These are phyloP conservation scores for Labrus mixtus DNA, from an alignment of 2,113 vertebrate genomes.

Conservation along the genomic window DNA sequence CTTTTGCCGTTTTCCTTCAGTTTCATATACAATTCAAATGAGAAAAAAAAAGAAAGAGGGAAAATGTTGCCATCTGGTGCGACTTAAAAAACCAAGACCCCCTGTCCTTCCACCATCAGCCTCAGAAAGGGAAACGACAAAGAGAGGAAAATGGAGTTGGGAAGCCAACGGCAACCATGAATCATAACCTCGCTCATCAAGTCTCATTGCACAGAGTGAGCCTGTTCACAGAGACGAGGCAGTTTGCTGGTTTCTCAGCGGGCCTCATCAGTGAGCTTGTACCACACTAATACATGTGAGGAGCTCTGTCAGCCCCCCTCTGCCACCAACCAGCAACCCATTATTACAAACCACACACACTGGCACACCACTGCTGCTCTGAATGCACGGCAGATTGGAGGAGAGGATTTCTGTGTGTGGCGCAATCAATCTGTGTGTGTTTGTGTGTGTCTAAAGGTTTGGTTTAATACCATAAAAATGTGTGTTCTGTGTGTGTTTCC, in stretches of 20 bases:
- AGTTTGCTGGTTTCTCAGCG: conserved; percentile 52
- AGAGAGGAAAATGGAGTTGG: conserved; percentile 38
- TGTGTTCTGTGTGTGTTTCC: neutral
- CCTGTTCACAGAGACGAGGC: conserved; percentile 43
- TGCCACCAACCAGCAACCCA: conserved; percentile 38
- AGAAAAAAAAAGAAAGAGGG: conserved; percentile 3
- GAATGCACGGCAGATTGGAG: conserved; percentile 71
- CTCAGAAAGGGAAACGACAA: conserved; percentile 28
- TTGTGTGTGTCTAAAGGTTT: neutral
- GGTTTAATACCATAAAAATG: conserved; percentile 12
- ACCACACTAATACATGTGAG: conserved; percentile 61
- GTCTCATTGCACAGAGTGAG: conserved; percentile 52
- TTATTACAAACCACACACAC: conserved; percentile 61
- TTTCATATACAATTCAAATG: conserved; percentile 72
- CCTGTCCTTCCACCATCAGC: conserved; percentile 21
- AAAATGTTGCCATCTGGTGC: conserved; percentile 86
- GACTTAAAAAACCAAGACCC: conserved; percentile 65
- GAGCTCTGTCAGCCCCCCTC: conserved; percentile 54
- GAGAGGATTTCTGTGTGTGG: conserved; percentile 46
- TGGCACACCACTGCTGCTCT: conserved; percentile 55
- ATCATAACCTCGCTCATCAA: conserved; percentile 67
- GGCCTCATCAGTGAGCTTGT: conserved; percentile 76
- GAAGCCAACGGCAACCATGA: conserved; percentile 67
- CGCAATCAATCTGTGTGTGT: conserved; percentile 6
- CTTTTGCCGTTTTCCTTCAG: conserved; percentile 58